These are phyloP conservation scores for Leiothrix lutea DNA, from an alignment of 2,113 vertebrate species.

Conservation along the genomic window DNA sequence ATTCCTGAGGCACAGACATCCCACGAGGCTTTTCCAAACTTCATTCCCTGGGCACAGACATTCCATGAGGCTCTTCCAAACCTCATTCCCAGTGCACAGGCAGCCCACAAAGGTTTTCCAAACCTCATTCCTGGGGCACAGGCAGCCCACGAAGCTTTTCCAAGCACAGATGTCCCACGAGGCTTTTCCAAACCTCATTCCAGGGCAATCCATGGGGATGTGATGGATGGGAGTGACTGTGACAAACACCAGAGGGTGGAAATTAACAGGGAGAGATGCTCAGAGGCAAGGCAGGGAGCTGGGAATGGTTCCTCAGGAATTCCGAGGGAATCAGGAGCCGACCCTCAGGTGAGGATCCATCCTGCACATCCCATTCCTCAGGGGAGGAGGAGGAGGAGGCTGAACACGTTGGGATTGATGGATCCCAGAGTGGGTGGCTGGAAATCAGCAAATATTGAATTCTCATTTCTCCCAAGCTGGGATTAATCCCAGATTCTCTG, in stretches of 20 bases:
- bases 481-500: not conserved
- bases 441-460: conserved; percentile 18
- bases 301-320: not conserved
- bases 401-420: not conserved
- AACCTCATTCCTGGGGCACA: too few species aligned
- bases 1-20: too few species aligned
- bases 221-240: not conserved
- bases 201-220: not conserved
- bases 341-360: not conserved
- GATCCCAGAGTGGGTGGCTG: not conserved
- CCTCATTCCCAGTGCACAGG: too few species aligned
- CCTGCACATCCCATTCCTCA: not conserved
- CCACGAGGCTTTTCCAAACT: too few species aligned
- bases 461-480: not conserved
- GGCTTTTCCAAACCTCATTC: not conserved
- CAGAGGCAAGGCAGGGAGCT: not conserved
- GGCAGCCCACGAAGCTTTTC: too few species aligned
- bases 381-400: not conserved
- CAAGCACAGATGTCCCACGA: not conserved
- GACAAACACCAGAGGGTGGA: not conserved
- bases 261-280: not conserved
- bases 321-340: not conserved
- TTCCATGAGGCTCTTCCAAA: not conserved
- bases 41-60: not conserved
- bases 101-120: too few species aligned